A percentile compares a stretch with the other conserved stretches of the same genome.
phyloP scores from a whole-genome alignment of 2,797 vertebrate species.

The Enteromius anoplus region DNA sequence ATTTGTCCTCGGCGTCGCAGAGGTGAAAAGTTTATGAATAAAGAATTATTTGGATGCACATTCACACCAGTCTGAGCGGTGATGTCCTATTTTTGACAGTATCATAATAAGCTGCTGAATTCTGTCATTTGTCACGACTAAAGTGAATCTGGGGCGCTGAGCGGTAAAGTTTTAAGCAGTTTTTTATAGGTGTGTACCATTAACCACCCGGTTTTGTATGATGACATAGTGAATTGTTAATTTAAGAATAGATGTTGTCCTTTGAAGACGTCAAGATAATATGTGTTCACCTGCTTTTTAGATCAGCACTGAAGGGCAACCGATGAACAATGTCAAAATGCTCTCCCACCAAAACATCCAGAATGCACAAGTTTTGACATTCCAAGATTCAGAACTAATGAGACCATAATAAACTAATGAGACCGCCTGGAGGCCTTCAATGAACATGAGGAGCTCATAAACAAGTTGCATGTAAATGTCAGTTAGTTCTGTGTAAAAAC shows the following conservation, averaged over 20 bases:
- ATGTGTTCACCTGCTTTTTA: neutral
- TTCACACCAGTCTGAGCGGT: conserved; percentile 36
- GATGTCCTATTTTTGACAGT: conserved; percentile 55
- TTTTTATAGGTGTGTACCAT: neutral
- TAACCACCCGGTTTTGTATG: neutral
- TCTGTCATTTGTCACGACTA: conserved; percentile 47
- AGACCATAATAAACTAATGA: conserved; percentile 57
- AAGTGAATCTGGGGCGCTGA: conserved; percentile 14
- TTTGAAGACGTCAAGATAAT: conserved; percentile 17
- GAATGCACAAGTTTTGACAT: conserved; percentile 55
- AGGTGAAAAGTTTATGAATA: conserved; percentile 66
- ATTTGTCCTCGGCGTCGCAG: conserved; percentile 58
- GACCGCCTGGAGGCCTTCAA: conserved; percentile 46
- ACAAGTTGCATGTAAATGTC: conserved; percentile 55
- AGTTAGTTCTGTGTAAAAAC: conserved; percentile 46
- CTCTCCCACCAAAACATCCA: conserved; percentile 24
- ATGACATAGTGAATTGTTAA: conserved; percentile 7
- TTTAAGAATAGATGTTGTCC: neutral
- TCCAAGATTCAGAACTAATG: conserved; percentile 59
- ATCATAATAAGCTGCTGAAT: conserved; percentile 46
- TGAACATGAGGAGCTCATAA: conserved; percentile 53
- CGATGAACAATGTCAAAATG: conserved; percentile 31
- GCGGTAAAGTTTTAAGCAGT: neutral
- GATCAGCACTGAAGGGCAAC: conserved; percentile 4
- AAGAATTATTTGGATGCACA: conserved; percentile 59